A percentile compares a stretch with the other conserved stretches of the same genome.
These are phyloP conservation scores for Ctenodactylus gundi DNA, from an alignment of 2,113 vertebrate genomes.

Conservation along the genomic window DNA sequence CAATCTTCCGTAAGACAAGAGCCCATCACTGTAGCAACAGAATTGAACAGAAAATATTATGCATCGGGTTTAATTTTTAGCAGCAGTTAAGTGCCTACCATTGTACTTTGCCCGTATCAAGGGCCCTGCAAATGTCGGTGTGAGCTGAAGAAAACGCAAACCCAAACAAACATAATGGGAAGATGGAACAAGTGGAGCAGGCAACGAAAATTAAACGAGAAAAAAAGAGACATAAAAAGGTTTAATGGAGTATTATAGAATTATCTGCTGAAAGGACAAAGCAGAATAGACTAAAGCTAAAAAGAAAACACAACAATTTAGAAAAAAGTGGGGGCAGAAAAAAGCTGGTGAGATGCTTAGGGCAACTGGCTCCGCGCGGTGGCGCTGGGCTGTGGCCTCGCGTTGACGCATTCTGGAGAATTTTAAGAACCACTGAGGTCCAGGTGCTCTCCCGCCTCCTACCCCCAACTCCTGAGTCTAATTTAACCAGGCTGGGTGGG, in stretches of 20 bases:
- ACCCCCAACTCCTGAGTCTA: not conserved
- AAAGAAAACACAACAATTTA: not conserved
- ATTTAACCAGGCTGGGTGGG: not conserved
- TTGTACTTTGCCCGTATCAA: slow-evolving; percentile 1
- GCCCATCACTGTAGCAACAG: not conserved
- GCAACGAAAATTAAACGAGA: slow-evolving; percentile 56
- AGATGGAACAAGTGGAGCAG: not conserved
- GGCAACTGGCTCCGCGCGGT: not conserved
- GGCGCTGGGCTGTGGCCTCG: not conserved
- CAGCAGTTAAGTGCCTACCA: slow-evolving; percentile 24
- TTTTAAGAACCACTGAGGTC: not conserved
- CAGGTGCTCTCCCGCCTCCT: not conserved
- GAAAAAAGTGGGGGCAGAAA: not conserved
- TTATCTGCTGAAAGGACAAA: slow-evolving; percentile 42
- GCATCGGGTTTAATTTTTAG: slow-evolving; percentile 36
- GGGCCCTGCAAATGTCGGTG: not conserved
- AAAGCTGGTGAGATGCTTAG: not conserved
- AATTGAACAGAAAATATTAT: slow-evolving; percentile 48
- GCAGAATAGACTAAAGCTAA: slow-evolving; percentile 22
- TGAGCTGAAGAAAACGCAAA: slow-evolving; percentile 34
- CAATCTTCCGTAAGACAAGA: slow-evolving; percentile 36
- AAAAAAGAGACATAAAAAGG: slow-evolving; percentile 33
- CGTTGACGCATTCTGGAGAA: too few relatives aligned
- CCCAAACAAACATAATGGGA: slow-evolving; percentile 47
- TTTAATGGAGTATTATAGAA: slow-evolving; percentile 50